Evolutionary conservation across 1,140 invertebrate species (phyloP), one percentile per base, ranked within the genome.

Genomic region (Hyposmocoma kahamanoa): DNA sequence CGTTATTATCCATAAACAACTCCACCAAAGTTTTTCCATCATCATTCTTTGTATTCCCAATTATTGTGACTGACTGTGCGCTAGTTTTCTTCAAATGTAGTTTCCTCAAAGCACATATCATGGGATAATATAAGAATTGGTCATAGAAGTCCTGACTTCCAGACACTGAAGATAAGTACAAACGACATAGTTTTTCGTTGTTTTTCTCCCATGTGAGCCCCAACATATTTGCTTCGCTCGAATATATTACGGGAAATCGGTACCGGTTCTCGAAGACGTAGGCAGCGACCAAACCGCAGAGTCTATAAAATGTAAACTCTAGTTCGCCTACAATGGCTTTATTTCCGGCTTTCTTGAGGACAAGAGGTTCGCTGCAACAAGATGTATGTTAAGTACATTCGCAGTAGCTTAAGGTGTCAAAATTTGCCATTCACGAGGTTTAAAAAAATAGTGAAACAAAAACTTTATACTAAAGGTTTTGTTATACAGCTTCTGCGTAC

Each of bases 41-140:
- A 15, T 42, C 47, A 39, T 73, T 74, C 51, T 76, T 81, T 3
- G 72, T 67, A 42, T 67, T 76, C 0, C 70, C 71, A 13, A 74
- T 70, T 48, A 76, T 76, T 0, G 74, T 18, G 0, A 78, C 67
- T 2, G 59, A 59, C 15, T 71, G 50, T 0, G 58, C 1, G 0
- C 65, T 62, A 6, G 78, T 69, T 47, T 76, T 78, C 10, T 76
- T 70, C 2, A 70, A 22, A 15, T 75, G 61, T 11, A 71, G 52
- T 54, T 76, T 81, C 15, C 63, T 64, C 3, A 81, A 21, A 0
- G 64, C 74, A 32, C 77, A 81, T 4, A 81, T 11, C 3, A 81
- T 38, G 2, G 77, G 77, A 50, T 57, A 81, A 46, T 51, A 78
- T n/a, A 48, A 39, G 39, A 81, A 81, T 20, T 72, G 65, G 3